phyloP scores from a whole-genome alignment of 2,888 invertebrate species.

The Lamellibrachia columna region DNA sequence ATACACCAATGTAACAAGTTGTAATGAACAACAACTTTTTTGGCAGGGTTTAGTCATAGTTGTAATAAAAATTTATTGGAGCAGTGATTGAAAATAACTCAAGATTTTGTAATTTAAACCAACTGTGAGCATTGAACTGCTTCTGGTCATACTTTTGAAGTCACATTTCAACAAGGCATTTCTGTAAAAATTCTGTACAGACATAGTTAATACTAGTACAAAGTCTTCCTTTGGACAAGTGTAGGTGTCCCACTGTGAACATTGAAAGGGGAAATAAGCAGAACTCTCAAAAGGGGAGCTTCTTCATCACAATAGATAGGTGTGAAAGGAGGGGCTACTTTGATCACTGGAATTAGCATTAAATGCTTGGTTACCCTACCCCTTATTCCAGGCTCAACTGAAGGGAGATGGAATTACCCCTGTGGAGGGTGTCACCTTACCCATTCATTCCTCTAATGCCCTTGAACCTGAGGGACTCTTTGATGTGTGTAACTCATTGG shows the following conservation, averaged over 20 bases:
- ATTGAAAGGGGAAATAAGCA: not conserved
- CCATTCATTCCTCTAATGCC: not conserved
- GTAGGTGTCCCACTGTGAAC: not conserved
- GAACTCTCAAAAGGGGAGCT: too few species aligned
- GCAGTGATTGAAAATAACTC: too few species aligned
- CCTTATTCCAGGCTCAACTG: not conserved
- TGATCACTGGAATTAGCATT: not conserved
- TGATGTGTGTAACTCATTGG: not conserved
- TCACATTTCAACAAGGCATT: not conserved
- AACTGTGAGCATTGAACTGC: not conserved
- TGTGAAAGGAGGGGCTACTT: not conserved
- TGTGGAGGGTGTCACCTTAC: not conserved
- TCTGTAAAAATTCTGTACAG: too few species aligned
- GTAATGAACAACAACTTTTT: too few species aligned
- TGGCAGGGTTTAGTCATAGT: too few species aligned
- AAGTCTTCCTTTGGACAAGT: not conserved
- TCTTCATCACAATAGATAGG: too few species aligned
- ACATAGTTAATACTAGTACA: not conserved
- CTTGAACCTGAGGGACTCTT: not conserved
- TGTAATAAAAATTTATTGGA: too few species aligned
- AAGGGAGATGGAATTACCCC: constrained; percentile 12
- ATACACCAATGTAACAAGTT: too few species aligned
- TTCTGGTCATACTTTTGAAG: not conserved
- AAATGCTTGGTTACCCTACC: not conserved
- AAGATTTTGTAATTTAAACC: too few species aligned